Conservation (phyloP, 2,888 invertebrate species). For the Aphodius sticticus region DNA sequence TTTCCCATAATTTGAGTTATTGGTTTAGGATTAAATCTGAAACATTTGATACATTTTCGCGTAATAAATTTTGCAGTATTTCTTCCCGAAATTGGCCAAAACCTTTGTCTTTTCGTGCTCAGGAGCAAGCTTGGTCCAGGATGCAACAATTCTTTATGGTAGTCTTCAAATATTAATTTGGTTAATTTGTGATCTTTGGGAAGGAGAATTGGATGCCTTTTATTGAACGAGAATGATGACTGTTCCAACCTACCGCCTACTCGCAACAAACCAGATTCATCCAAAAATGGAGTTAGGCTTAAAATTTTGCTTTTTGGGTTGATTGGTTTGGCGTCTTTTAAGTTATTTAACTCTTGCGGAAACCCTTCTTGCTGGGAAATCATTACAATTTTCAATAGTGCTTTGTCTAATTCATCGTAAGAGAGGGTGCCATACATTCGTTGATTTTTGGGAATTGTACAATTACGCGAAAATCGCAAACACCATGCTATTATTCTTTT, state of each 20-base stretch:
- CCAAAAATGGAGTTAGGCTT: constrained; percentile 38
- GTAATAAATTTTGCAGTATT: constrained; percentile 38
- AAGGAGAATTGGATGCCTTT: constrained; percentile 39
- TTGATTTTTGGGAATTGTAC: no score
- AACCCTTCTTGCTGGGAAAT: no score
- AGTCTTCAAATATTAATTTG: constrained; percentile 38
- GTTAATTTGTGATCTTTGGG: constrained; percentile 37
- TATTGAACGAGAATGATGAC: constrained; percentile 30
- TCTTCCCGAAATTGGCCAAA: constrained; percentile 39
- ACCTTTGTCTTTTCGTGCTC: constrained; percentile 35
- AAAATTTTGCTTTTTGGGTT: constrained; percentile 28
- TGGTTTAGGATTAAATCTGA: constrained; percentile 20
- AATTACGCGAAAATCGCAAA: no score
- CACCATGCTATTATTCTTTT: no score
- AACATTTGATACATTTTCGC: constrained; percentile 37
- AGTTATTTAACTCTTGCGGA: not conserved
- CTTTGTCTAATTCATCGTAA: no score
- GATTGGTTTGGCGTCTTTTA: not conserved
- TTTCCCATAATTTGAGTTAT: constrained; percentile 30
- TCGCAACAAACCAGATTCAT: constrained; percentile 35
- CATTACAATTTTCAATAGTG: no score
- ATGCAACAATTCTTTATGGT: constrained; percentile 37
- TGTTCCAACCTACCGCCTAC: constrained; percentile 39
- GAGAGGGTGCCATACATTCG: no score
- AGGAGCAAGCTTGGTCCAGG: constrained; percentile 35